Evolutionary conservation across 2,113 vertebrate genomes (phyloP).

Genomic region (Oryzias javanicus): DNA sequence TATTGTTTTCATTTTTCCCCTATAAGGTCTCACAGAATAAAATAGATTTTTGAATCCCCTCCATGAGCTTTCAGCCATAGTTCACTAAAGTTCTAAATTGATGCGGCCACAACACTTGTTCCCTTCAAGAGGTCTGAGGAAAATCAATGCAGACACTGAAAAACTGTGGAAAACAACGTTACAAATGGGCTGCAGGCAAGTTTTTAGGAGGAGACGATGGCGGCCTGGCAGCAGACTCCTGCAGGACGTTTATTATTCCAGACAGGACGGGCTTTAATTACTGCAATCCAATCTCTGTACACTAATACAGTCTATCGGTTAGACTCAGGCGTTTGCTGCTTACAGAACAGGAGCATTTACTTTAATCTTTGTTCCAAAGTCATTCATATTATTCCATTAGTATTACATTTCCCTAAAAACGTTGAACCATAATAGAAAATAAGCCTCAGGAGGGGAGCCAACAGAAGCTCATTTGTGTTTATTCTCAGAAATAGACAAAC

Average conservation of each 20-base stretch:
- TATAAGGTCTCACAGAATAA: no score
- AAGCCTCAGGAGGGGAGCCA: no score
- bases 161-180: slow-evolving; percentile 21
- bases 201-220: slow-evolving; percentile 12
- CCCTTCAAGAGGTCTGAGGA: slow-evolving; percentile 22
- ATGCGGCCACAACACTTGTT: slow-evolving; percentile 36
- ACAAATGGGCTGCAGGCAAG: slow-evolving; percentile 33
- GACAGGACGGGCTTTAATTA: slow-evolving; percentile 41
- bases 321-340: no score
- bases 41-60: slow-evolving; percentile 43
- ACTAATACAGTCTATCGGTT: slow-evolving; percentile 9
- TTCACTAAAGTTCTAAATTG: slow-evolving; percentile 41
- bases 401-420: no score
- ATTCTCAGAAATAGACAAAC: no score
- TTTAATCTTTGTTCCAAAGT: no score
- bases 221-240: slow-evolving; percentile 1
- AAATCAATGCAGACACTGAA: slow-evolving; percentile 44
- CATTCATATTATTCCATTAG: no score
- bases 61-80: slow-evolving; percentile 45
- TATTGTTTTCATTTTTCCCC: no score
- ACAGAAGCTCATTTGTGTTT: no score
- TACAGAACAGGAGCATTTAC: no score
- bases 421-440: no score
- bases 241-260: slow-evolving; percentile 18
- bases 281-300: slow-evolving; percentile 24